Base-by-base conservation (phyloP, 2,797 vertebrate genomes). In the Lagorchestes hirsutus region DNA sequence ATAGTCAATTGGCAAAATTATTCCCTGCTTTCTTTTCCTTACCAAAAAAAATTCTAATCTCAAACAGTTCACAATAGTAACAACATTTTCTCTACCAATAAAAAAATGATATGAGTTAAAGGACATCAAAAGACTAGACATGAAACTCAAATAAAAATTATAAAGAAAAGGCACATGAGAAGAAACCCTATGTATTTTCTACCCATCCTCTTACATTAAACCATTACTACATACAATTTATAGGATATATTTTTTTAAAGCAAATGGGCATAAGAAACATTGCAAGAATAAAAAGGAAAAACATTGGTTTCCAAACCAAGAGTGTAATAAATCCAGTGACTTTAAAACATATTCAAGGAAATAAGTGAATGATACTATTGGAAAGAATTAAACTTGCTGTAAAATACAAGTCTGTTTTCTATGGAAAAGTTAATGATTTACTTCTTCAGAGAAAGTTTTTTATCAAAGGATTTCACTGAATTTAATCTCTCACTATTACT, bases 361-460 rank as follows among this genome's bases (percentile, higher is more conserved):
- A 62, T 27, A 55, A 54, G 91, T 59, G 0, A 97, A 90, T 28
- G 54, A 91, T 90, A 97, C 55, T 55, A 93, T 18, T 93, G 95
- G 0, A 74, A 98, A 97, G 46, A 95, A 97, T 3, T 56, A 0
- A 90, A 95, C 94, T 96, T 82, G 93, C 52, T 94, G 91, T 59
- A 54, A 97, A 97, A 93, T 54, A 93, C 52, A 97, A 94, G 54
- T 50, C 58, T 50, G 93, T 10, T 55, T 97, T 91, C 94, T 95
- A 93, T n/a, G 91, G 94, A 95, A 95, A 95, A 97, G 62, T 29
- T 92, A 96, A 0, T 96, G 91, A 98, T 93, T 96, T 62, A 94
- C 92, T 97, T 97, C 93, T 96, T 95, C 93, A 97, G 96, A 92
- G 92, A 54, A 91, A 92, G 96, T 91, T 96, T 92, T 97, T 96